These are phyloP conservation scores for Pogonocichla stellata DNA, from an alignment of 2,113 vertebrate genomes.

Conservation along the genomic window DNA sequence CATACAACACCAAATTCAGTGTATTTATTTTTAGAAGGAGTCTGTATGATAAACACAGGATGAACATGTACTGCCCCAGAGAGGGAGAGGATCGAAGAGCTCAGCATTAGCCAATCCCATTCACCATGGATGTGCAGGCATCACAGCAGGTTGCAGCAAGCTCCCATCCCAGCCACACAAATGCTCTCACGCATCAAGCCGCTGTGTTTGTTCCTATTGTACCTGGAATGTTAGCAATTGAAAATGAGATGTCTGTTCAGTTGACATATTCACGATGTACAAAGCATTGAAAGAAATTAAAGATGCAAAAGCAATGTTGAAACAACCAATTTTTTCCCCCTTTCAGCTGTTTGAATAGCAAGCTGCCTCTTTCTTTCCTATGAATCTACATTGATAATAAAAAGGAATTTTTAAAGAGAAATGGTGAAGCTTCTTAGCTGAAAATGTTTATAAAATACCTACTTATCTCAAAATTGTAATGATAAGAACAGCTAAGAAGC, in stretches of 20 bases:
- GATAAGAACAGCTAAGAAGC: conserved; percentile 12
- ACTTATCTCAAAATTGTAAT: conserved; percentile 17
- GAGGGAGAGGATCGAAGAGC: neutral
- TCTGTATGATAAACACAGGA: neutral
- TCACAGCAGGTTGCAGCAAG: neutral
- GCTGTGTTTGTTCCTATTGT: neutral
- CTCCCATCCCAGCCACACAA: neutral
- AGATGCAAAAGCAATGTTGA: conserved; percentile 37
- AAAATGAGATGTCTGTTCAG: conserved; percentile 2
- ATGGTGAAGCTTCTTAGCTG: neutral
- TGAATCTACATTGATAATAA: conserved; percentile 23
- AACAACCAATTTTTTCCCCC: neutral
- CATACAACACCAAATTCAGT: neutral
- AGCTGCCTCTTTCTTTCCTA: neutral
- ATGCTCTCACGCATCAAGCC: neutral
- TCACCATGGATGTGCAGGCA: neutral
- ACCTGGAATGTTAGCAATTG: neutral
- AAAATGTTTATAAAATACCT: conserved; percentile 55
- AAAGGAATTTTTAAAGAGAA: conserved; percentile 58
- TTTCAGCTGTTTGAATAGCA: conserved; percentile 1
- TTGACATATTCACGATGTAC: neutral
- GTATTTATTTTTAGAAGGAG: neutral
- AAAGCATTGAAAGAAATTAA: conserved; percentile 32
- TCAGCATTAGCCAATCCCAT: neutral
- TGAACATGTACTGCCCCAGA: neutral